These are phyloP conservation scores for Caenorhabditis sp. DNA, from an alignment of 2,888 invertebrate species.

Conservation along the genomic window DNA sequence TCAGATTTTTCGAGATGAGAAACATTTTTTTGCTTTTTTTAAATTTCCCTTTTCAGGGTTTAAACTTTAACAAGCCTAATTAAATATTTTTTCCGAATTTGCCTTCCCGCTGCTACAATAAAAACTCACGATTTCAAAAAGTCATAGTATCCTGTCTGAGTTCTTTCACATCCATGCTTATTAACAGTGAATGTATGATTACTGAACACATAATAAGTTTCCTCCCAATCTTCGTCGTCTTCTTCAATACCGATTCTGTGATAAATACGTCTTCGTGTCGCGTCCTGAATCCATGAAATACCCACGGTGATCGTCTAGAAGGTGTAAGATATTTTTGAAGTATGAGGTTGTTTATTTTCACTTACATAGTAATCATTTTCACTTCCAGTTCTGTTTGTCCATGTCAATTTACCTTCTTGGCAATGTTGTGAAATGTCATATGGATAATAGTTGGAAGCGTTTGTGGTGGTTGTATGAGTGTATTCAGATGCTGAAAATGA, in stretches of 20 bases:
- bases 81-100: no score
- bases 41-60: no score
- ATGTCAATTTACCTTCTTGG: slow-evolving; percentile 31
- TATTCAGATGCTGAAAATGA: slow-evolving; percentile 27
- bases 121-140: slow-evolving; percentile 23
- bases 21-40: no score
- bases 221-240: slow-evolving; percentile 31
- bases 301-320: slow-evolving; percentile 28
- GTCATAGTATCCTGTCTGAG: slow-evolving; percentile 21
- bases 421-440: slow-evolving; percentile 37
- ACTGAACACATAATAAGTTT: slow-evolving; percentile 31
- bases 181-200: slow-evolving; percentile 35
- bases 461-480: slow-evolving; percentile 5
- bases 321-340: neutral
- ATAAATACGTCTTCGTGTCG: slow-evolving; percentile 20
- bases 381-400: slow-evolving; percentile 34
- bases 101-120: neutral
- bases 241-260: slow-evolving; percentile 38
- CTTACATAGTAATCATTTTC: slow-evolving; percentile 35
- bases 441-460: slow-evolving; percentile 13
- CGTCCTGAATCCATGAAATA: slow-evolving; percentile 34
- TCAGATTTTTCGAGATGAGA: no score
- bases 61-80: no score
- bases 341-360: neutral
- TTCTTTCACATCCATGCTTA: slow-evolving; percentile 15